Base-by-base conservation (phyloP, 2,888 invertebrate genomes). In the Hipparchia semele region DNA sequence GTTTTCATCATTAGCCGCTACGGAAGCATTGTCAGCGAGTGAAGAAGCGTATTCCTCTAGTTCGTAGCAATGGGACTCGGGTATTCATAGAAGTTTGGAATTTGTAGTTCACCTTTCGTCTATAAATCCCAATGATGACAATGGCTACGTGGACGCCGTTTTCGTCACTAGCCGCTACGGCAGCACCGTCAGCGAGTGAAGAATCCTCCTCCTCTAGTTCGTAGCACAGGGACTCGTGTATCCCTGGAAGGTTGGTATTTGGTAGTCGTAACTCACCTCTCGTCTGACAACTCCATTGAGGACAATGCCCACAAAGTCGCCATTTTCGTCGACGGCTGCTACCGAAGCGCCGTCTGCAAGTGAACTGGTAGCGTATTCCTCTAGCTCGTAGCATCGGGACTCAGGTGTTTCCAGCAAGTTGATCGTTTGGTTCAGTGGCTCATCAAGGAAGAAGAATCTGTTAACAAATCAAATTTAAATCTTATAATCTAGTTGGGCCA, bases 391-490 rank as follows among this genome's bases (percentile, higher is more conserved):
- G 82, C 96, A 96, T 7, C 95, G 92, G 12, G 94, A 94, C 61
- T 95, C 92, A 23, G 95, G 94, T 0, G 94, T 95, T 73, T 95
- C 95, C 75, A 96, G 90, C 1, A 96, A 87, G 72, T 95, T 90
- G 58, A 96, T 94, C 62, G 94, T 94, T 8, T 94, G 86, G 87
- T 96, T 96, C 78, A 96, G 91, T 0, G 96, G 96, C 80, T 96
- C 96, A 80, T 96, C 96, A 53, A 94, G 94, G 90, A 96, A 96
- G 94, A 96, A 96, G 85, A 95, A 96, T 73, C 94, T 94, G 77
- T 62, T 23, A 13, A 58, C 13, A 46, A 53, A 49, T 33, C 13
- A 13, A 13, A 13, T 45, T 53, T 23, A 23, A 23, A 23, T 23
- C 23, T 23, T 23, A 23, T 23, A 23, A 23, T 23, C 23, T 23